Evolutionary conservation across 2,797 vertebrate species (phyloP).

Genomic region (Cyclura pinguis): DNA sequence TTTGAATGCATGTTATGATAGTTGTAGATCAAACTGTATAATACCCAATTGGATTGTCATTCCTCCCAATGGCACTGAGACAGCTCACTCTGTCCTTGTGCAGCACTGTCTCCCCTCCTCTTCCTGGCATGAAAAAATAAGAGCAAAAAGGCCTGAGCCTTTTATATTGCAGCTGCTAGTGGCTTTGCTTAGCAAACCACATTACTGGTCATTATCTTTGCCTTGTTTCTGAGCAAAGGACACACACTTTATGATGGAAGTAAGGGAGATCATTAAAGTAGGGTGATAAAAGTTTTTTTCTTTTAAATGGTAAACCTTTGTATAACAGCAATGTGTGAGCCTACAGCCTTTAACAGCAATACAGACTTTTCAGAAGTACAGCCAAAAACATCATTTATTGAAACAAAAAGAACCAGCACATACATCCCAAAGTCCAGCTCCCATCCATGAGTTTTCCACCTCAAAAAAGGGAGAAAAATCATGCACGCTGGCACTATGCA

Average conservation of each 20-base stretch:
- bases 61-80: too few relatives aligned
- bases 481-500: not conserved
- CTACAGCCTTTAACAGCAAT: not conserved
- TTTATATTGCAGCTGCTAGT: not conserved
- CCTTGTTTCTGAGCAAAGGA: not conserved
- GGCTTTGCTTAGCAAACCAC: not conserved
- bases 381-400: not conserved
- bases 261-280: not conserved
- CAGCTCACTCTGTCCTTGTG: too few relatives aligned
- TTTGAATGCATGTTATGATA: not conserved
- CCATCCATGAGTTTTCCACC: not conserved
- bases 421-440: not conserved
- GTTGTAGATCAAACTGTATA: too few relatives aligned
- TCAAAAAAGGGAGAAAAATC: not conserved
- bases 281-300: not conserved
- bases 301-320: constrained; percentile 22
- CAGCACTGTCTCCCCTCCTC: not conserved
- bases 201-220: not conserved
- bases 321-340: not conserved
- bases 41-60: too few relatives aligned
- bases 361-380: not conserved
- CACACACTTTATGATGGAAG: not conserved
- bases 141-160: not conserved
- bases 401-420: not conserved
- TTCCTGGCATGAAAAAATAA: not conserved